These are phyloP conservation scores for Megastigmus dorsalis DNA, from an alignment of 2,888 invertebrate species.

Conservation along the genomic window DNA sequence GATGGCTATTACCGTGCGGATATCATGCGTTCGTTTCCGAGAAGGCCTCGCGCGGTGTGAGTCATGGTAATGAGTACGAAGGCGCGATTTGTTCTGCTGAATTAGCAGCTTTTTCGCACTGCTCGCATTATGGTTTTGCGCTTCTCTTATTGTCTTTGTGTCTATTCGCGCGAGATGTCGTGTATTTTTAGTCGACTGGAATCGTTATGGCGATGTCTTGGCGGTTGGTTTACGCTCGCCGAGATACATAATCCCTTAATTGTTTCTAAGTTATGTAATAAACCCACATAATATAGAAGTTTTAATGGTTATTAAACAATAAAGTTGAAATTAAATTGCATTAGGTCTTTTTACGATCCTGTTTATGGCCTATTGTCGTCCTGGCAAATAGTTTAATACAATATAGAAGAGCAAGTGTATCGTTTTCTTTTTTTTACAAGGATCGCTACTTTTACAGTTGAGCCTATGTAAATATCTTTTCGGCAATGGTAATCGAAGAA, in stretches of 20 bases:
- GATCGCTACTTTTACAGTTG: too few species aligned
- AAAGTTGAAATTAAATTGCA: neutral
- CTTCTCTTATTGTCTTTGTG: neutral
- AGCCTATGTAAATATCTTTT: neutral
- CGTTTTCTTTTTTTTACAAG: neutral
- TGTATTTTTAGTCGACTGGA: neutral
- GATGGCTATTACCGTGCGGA: constrained; percentile 3
- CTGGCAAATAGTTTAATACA: neutral
- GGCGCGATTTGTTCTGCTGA: constrained; percentile 12
- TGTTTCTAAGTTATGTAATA: neutral
- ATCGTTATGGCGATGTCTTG: neutral
- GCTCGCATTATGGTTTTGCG: neutral
- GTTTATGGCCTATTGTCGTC: neutral
- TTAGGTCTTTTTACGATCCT: too few species aligned
- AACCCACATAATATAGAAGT: neutral
- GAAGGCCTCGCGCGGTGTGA: constrained; percentile 4
- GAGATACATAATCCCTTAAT: neutral
- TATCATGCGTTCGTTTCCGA: constrained; percentile 19
- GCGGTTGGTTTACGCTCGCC: neutral
- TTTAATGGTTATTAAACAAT: too few species aligned
- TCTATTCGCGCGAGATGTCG: too few species aligned
- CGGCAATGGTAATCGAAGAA: too few species aligned
- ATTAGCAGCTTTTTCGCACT: neutral
- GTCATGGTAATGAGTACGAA: constrained; percentile 19
- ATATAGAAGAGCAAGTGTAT: neutral